phyloP scores from a whole-genome alignment of 1,140 invertebrate species.

The Sarcophaga bullata region DNA sequence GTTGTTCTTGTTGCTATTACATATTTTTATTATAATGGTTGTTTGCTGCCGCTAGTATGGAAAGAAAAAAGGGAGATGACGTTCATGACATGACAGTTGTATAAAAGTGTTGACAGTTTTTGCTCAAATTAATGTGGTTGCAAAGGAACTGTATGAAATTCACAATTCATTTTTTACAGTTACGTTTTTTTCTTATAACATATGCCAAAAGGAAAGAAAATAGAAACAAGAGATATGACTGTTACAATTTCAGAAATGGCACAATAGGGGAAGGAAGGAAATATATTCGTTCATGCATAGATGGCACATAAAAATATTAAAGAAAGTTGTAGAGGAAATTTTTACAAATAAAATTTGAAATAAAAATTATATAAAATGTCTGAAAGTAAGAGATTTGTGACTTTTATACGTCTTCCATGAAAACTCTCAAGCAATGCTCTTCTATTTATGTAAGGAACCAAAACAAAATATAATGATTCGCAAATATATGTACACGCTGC shows the following conservation, averaged over 20 bases:
- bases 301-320: too few species aligned
- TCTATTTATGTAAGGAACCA: too few species aligned
- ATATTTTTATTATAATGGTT: slow-evolving; percentile 4
- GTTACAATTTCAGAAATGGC: neutral
- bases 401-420: too few species aligned
- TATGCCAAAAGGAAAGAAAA: too few species aligned
- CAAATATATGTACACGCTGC: too few species aligned
- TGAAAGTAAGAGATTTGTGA: too few species aligned
- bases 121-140: neutral
- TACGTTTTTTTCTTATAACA: neutral
- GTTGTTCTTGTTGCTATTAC: neutral
- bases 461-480: too few species aligned
- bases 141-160: neutral
- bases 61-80: neutral
- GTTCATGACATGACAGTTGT: slow-evolving; percentile 37
- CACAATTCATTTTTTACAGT: neutral
- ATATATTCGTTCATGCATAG: neutral
- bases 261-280: slow-evolving; percentile 3
- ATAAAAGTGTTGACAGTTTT: slow-evolving; percentile 37
- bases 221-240: too few species aligned
- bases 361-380: too few species aligned
- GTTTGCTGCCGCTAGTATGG: neutral
- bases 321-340: too few species aligned
- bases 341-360: too few species aligned
- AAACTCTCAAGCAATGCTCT: too few species aligned